phyloP scores from a whole-genome alignment of 1,140 invertebrate genomes.

The Ylistrum balloti region DNA sequence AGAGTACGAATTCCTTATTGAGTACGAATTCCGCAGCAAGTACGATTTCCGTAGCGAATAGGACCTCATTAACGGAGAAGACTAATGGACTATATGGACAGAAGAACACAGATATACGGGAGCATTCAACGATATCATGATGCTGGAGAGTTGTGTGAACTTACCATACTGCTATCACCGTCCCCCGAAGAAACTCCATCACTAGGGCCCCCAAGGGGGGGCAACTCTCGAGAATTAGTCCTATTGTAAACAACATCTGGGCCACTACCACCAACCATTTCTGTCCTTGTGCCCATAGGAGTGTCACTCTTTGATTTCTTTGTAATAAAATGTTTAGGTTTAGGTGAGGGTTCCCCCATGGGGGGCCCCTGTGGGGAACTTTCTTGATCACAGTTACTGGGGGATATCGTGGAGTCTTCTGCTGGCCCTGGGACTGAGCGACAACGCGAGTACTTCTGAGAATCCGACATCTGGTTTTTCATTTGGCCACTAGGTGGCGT shows the following conservation, averaged over 20 bases:
- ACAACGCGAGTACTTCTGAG: constrained; percentile 74
- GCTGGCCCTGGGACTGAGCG: constrained; percentile 75
- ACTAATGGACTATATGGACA: neutral
- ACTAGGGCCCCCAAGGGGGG: constrained; percentile 4
- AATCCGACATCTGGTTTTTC: constrained; percentile 63
- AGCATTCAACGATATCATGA: constrained; percentile 24
- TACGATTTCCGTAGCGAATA: neutral
- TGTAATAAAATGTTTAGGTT: constrained; percentile 31
- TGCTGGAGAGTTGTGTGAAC: neutral
- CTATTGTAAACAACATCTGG: constrained; percentile 34
- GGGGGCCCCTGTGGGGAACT: neutral
- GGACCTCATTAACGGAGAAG: neutral
- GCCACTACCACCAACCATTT: neutral
- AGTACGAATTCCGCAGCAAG: neutral
- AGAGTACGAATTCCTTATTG: neutral
- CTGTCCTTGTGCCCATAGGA: constrained; percentile 3
- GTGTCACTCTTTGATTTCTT: constrained; percentile 39
- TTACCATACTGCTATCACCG: neutral
- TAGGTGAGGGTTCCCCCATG: neutral
- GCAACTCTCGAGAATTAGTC: constrained; percentile 23
- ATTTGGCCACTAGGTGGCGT: constrained; percentile 57
- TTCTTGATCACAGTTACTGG: neutral
- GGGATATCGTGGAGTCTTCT: neutral
- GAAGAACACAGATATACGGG: constrained; percentile 21
- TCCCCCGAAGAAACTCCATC: neutral